Base-by-base conservation (phyloP, 1,140 invertebrate species). In the Metopolophium dirhodum region DNA sequence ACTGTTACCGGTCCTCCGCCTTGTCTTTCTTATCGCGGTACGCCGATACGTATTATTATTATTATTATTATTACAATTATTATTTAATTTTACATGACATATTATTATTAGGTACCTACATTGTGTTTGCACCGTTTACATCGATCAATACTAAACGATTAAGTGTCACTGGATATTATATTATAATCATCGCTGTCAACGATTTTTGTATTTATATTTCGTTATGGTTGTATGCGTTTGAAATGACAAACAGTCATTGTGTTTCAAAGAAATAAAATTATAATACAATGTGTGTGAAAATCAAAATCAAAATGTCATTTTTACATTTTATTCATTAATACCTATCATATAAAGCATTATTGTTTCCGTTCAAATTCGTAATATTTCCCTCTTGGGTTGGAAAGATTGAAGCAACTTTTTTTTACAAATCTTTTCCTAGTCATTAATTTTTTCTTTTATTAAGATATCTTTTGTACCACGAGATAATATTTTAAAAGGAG, bases 401-500 rank as follows among this genome's bases (percentile, higher is more conserved):
- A 47, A 86, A n/a, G 85, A 26, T 47, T 26, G n/a, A 45, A 47
- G 18, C 26, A 26, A 87, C 85, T 14, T 30, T 47, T 86, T 45
- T 30, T 47, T 45, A 47, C 23, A 47, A 87, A 87, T 87, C 30
- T 87, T 87, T 87, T 87, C 85, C 30, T 47, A 87, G 41, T 87
- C 85, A 87, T 87, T 87, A 87, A 87, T 87, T 87, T 87, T 30
- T 11, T 1, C 45, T 20, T 49, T 49, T n/a, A 30, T 18, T 68
- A 68, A n/a, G 14, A 68, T 18, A 49, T n/a, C 41, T 87, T 68
- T 87, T 87, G 45, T 87, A 30, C 30, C 6, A 6, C 7, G 45
- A 45, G 30, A 87, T 49, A 87, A 87, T 87, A n/a, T 87, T 47
- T 23, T 30, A 30, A 14, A 87, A 45, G 3, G 30, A 30, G 45